phyloP scores from a whole-genome alignment of 2,797 vertebrate species.

The Sebastes alutus region DNA sequence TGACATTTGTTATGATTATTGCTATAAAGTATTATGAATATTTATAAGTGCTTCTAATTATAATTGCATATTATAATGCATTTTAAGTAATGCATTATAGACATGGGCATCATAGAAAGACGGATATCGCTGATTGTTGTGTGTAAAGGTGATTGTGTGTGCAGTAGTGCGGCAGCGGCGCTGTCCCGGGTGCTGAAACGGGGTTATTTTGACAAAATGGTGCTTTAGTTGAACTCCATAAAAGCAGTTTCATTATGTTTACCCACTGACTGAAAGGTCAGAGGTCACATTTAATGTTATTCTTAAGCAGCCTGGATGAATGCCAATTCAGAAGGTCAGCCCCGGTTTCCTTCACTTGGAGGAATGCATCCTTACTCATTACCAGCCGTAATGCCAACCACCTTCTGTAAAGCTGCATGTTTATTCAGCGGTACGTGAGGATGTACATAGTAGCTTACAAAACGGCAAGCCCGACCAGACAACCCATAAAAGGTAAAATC shows the following conservation, averaged over 20 bases:
- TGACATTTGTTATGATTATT: too few relatives aligned
- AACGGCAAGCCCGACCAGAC: not conserved
- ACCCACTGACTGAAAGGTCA: not conserved
- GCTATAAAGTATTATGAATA: too few relatives aligned
- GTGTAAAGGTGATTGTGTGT: too few relatives aligned
- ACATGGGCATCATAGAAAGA: too few relatives aligned
- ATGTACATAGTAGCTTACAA: not conserved
- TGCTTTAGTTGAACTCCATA: too few relatives aligned
- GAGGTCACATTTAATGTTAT: not conserved
- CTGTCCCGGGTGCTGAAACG: too few relatives aligned
- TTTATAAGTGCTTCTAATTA: too few relatives aligned
- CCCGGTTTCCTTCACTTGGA: not conserved
- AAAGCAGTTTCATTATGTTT: not conserved
- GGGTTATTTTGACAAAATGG: too few relatives aligned
- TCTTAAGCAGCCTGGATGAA: not conserved
- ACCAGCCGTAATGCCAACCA: not conserved
- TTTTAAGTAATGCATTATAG: too few relatives aligned
- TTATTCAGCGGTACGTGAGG: not conserved
- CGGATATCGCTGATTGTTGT: too few relatives aligned
- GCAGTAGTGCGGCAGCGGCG: too few relatives aligned
- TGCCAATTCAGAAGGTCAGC: conserved; percentile 1
- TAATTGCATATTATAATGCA: too few relatives aligned
- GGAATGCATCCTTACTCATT: not conserved
- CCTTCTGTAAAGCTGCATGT: not conserved
- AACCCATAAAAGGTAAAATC: not conserved